A percentile compares a stretch with the other conserved stretches of the same genome.
Conservation (phyloP, 2,888 invertebrate species). For the Monoplex corrugatus region DNA sequence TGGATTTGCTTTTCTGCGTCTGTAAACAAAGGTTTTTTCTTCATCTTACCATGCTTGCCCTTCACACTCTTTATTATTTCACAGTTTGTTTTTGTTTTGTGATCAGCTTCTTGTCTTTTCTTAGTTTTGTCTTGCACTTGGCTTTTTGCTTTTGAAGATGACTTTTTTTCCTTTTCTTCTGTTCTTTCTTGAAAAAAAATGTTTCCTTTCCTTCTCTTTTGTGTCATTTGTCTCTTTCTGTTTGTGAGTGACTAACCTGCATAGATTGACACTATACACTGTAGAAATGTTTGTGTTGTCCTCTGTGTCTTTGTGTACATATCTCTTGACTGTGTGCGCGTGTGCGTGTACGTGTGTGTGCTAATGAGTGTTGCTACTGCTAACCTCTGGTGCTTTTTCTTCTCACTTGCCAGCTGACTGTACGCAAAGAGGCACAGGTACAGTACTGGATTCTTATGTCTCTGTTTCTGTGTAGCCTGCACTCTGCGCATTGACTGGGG, state of each 20-base stretch:
- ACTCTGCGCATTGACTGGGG: no score
- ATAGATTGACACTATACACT: background rate
- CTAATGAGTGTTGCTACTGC: constrained; percentile 43
- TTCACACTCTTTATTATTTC: no score
- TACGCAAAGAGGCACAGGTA: constrained; percentile 58
- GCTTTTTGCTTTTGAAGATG: background rate
- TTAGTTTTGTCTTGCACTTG: no score
- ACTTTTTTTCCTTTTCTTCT: background rate
- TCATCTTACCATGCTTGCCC: no score
- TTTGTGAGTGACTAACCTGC: constrained; percentile 14
- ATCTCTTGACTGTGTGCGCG: background rate
- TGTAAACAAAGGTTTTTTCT: no score
- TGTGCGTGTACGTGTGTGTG: constrained; percentile 34
- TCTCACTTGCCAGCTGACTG: constrained; percentile 50
- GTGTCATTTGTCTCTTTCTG: background rate
- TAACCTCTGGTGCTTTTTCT: constrained; percentile 56
- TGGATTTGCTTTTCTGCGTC: no score
- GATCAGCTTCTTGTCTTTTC: background rate
- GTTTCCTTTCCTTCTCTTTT: background rate
- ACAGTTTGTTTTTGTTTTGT: background rate
- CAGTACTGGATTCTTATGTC: constrained; percentile 32
- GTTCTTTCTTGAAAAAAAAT: background rate
- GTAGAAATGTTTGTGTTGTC: background rate
- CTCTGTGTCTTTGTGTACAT: no score
- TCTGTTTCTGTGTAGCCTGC: background rate